These are phyloP conservation scores for Lamprologus callipterus DNA, from an alignment of 2,113 vertebrate genomes.

Conservation along the genomic window DNA sequence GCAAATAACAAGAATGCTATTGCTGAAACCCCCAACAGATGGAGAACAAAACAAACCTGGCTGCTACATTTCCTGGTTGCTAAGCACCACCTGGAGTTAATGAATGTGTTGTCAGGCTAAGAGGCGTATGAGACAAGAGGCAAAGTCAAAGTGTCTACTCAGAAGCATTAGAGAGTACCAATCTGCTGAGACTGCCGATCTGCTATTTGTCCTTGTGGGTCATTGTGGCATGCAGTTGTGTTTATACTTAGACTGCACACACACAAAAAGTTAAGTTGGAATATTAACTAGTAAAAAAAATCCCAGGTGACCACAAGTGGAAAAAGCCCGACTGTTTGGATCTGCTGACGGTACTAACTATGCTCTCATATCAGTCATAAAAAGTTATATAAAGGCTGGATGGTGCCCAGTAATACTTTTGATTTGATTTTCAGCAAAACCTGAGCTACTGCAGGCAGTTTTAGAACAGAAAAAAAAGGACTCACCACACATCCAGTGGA, in stretches of 20 bases:
- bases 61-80: conserved; percentile 53
- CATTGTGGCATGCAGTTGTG: not conserved
- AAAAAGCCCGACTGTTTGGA: not conserved
- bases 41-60: conserved; percentile 56
- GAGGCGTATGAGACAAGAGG: not conserved
- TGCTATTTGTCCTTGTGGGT: conserved; percentile 25
- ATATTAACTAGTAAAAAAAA: not conserved
- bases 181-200: not conserved
- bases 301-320: not conserved
- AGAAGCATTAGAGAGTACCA: not conserved
- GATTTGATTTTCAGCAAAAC: not conserved
- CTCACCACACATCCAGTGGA: conserved; percentile 93
- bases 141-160: conserved; percentile 4
- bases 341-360: not conserved
- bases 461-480: not conserved
- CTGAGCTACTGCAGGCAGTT: not conserved
- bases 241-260: not conserved
- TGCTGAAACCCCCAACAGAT: conserved; percentile 48
- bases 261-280: not conserved
- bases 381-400: not conserved
- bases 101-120: conserved; percentile 23
- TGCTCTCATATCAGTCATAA: not conserved
- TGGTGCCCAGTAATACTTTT: not conserved
- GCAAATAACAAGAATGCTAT: conserved; percentile 36
- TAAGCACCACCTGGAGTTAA: conserved; percentile 54